phyloP scores from a whole-genome alignment of 2,888 invertebrate species.

The Amphimallon solstitiale region DNA sequence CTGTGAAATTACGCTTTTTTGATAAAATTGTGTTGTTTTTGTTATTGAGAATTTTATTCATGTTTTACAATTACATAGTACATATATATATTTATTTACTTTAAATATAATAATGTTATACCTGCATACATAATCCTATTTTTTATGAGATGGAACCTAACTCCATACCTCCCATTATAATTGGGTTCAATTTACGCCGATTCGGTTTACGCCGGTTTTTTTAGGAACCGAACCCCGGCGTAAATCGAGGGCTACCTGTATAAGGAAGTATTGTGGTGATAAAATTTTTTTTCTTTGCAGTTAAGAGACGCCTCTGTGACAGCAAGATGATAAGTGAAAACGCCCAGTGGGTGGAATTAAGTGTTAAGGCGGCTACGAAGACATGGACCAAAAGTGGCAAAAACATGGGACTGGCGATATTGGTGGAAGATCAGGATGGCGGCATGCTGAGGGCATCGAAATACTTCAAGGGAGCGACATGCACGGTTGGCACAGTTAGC shows the following conservation, averaged over 20 bases:
- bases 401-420: conserved; percentile 65
- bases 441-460: conserved; percentile 64
- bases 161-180: too few species aligned
- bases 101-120: too few species aligned
- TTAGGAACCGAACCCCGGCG: too few species aligned
- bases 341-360: conserved; percentile 64
- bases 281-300: conserved; percentile 52
- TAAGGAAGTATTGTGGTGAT: too few species aligned
- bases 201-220: too few species aligned
- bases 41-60: too few species aligned
- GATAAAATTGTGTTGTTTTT: neutral
- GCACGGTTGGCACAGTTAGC: conserved; percentile 60
- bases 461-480: conserved; percentile 65
- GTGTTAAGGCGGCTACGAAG: conserved; percentile 63
- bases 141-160: too few species aligned
- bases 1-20: too few species aligned
- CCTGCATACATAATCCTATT: too few species aligned
- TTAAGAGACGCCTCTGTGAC: conserved; percentile 64
- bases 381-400: conserved; percentile 60
- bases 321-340: conserved; percentile 62
- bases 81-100: neutral
- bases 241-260: too few species aligned
- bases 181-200: too few species aligned
- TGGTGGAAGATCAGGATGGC: conserved; percentile 71
- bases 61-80: neutral